Percentiles rank a stretch among this genome's conserved stretches.
These are phyloP conservation scores for Poeciliopsis turneri DNA, from an alignment of 2,797 vertebrate genomes.

Conservation along the genomic window DNA sequence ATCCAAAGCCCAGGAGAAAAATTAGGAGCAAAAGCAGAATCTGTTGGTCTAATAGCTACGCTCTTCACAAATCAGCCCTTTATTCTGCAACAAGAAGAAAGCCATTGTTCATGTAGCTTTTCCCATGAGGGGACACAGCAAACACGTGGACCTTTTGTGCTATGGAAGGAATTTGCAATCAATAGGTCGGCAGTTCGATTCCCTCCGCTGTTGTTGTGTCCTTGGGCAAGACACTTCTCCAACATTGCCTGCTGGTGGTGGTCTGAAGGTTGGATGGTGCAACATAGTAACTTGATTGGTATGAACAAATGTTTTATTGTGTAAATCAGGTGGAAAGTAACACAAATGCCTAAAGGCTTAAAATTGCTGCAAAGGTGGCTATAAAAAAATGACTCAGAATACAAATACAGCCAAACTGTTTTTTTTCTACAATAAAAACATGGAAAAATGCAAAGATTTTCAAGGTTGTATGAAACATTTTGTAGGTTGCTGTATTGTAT, in stretches of 20 bases:
- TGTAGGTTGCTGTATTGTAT: not conserved
- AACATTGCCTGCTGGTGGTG: too few relatives aligned
- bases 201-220: too few relatives aligned
- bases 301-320: not conserved
- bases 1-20: not conserved
- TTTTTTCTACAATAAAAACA: not conserved
- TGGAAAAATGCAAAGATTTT: not conserved
- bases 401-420: not conserved
- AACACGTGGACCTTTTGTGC: not conserved
- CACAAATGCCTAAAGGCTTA: not conserved
- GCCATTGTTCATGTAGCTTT: not conserved
- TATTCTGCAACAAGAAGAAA: not conserved
- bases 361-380: not conserved
- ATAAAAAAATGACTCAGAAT: not conserved
- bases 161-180: not conserved
- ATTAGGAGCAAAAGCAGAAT: not conserved
- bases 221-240: too few relatives aligned
- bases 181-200: too few relatives aligned
- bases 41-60: not conserved
- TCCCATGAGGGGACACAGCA: not conserved
- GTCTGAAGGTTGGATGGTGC: too few relatives aligned
- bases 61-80: not conserved
- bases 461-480: not conserved
- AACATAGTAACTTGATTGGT: too few relatives aligned
- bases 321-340: not conserved